Evolutionary conservation across 2,888 invertebrate species (phyloP).

Genomic region (Cosmopolites sordidus): DNA sequence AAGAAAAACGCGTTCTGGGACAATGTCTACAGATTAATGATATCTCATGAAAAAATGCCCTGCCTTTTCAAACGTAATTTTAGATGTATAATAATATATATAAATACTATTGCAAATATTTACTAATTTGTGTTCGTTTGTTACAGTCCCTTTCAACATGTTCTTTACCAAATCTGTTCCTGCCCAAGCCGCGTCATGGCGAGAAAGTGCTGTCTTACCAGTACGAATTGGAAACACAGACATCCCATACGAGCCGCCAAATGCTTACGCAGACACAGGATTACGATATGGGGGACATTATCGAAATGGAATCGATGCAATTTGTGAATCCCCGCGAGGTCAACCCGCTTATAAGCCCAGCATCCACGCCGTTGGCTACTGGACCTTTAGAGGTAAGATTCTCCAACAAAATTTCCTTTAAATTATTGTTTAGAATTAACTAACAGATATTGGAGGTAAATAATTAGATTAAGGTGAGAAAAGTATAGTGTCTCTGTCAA

Average conservation of each 20-base stretch:
- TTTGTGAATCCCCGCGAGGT: constrained; percentile 42
- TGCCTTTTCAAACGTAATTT: too few relatives aligned
- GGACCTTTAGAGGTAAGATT: constrained; percentile 10
- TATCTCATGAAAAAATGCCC: too few relatives aligned
- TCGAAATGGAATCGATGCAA: constrained; percentile 34
- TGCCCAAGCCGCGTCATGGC: constrained; percentile 49
- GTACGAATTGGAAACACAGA: constrained; percentile 13
- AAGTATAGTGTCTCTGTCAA: too few relatives aligned
- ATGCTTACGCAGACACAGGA: constrained; percentile 23
- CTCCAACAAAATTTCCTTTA: too few relatives aligned
- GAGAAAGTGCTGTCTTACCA: constrained; percentile 41
- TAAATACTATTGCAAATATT: too few relatives aligned
- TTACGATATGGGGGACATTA: constrained; percentile 31
- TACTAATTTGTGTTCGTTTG: background rate
- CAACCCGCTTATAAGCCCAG: constrained; percentile 26
- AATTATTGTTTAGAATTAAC: too few relatives aligned
- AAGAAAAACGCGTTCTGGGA: too few relatives aligned
- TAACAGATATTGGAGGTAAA: too few relatives aligned
- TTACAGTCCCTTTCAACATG: constrained; percentile 40
- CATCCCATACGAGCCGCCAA: constrained; percentile 11
- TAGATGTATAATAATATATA: too few relatives aligned
- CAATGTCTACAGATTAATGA: too few relatives aligned
- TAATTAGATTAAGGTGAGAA: too few relatives aligned
- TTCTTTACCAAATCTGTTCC: constrained; percentile 39
- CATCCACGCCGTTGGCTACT: background rate